Evolutionary conservation across 1,140 invertebrate species (phyloP).

Genomic region (Prorops nasuta): DNA sequence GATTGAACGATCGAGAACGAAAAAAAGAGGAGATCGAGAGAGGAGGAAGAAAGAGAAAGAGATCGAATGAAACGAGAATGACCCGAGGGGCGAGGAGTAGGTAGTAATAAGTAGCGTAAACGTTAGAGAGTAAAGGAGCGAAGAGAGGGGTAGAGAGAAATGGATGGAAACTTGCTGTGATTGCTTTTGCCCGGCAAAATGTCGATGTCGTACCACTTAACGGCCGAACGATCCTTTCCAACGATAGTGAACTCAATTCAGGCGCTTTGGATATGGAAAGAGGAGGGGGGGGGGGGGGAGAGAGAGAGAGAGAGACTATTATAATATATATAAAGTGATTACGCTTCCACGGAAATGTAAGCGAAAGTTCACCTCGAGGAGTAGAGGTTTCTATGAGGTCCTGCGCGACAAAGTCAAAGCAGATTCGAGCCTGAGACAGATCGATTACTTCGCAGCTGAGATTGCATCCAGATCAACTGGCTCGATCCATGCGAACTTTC

Average conservation of each 20-base stretch:
- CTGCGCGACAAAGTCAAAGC: no score
- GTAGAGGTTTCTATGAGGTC: conserved; percentile 21
- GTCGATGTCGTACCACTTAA: conserved; percentile 17
- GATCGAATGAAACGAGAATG: conserved; percentile 11
- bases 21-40: not conserved
- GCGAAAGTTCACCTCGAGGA: conserved; percentile 22
- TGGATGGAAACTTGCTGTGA: not conserved
- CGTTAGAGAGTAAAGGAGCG: no score
- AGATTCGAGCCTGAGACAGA: conserved; percentile 22
- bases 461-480: no score
- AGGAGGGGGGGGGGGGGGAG: no score
- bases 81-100: no score
- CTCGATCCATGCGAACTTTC: no score
- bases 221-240: conserved; percentile 24
- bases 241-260: conserved; percentile 21
- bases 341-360: conserved; percentile 24
- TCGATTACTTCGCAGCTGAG: conserved; percentile 18
- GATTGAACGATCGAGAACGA: not conserved
- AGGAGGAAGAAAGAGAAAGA: not conserved
- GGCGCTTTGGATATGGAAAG: conserved; percentile 1
- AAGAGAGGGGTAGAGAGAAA: not conserved
- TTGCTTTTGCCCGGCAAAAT: conserved; percentile 5
- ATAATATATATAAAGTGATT: conserved; percentile 29
- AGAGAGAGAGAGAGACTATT: no score
- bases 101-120: no score